Conservation (phyloP, 1,140 invertebrate genomes). For the Teleopsis dalmanni region DNA sequence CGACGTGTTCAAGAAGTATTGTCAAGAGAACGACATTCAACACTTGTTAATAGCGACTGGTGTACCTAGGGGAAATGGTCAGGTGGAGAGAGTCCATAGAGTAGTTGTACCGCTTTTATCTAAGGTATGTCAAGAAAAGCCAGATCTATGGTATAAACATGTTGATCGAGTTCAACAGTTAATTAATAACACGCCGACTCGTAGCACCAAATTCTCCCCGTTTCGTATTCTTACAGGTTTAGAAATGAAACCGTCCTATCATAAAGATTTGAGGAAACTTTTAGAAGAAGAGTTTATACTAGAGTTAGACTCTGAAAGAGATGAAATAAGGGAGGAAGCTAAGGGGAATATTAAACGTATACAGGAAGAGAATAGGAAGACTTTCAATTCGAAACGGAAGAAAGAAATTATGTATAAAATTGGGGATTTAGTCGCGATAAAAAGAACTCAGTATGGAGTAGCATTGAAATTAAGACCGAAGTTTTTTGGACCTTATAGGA, state of each 20-base stretch:
- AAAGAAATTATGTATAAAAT: neutral
- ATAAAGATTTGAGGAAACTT: neutral
- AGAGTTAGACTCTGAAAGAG: conserved; percentile 1
- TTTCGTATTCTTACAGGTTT: neutral
- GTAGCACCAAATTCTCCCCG: neutral
- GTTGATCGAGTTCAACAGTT: neutral
- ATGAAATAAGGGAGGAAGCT: neutral
- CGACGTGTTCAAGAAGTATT: neutral
- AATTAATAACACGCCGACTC: neutral
- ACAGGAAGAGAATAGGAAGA: neutral
- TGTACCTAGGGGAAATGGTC: no score
- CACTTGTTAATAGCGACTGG: neutral
- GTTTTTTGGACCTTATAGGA: neutral
- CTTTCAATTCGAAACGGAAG: neutral
- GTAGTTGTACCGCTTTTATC: neutral
- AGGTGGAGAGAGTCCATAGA: neutral
- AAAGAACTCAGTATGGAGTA: neutral
- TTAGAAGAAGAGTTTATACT: neutral
- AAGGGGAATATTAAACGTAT: neutral
- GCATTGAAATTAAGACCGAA: neutral
- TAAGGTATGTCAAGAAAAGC: neutral
- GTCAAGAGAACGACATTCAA: neutral
- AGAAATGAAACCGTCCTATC: neutral
- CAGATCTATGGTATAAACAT: neutral
- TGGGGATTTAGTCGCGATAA: neutral